Conservation (phyloP, 2,797 vertebrate species). For the Naso thynnoides region DNA sequence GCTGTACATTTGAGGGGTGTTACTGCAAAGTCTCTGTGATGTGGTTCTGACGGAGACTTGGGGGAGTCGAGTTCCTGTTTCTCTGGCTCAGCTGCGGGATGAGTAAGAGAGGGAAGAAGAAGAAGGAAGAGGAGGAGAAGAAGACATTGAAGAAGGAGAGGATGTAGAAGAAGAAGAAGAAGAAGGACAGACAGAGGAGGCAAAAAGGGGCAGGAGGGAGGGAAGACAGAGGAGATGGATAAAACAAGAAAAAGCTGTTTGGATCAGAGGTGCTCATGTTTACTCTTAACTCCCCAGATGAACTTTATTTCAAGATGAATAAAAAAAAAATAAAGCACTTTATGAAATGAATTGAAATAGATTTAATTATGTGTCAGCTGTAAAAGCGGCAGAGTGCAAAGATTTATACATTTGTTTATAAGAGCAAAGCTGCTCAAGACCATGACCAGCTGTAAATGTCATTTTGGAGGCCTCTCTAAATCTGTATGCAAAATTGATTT, state of each 20-base stretch:
- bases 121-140: conserved; percentile 3
- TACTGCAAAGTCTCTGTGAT: conserved; percentile 56
- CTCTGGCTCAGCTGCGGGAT: conserved; percentile 56
- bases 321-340: conserved; percentile 30
- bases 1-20: conserved; percentile 25
- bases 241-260: conserved; percentile 34
- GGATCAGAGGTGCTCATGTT: conserved; percentile 50
- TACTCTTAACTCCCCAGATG: conserved; percentile 43
- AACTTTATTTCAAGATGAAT: conserved; percentile 48
- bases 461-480: conserved; percentile 6
- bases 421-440: conserved; percentile 25
- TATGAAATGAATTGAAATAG: conserved; percentile 44
- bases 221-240: conserved; percentile 12
- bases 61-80: conserved; percentile 32
- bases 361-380: conserved; percentile 64
- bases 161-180: conserved; percentile 9
- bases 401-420: conserved; percentile 50
- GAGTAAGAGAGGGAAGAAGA: conserved; percentile 6
- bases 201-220: background rate
- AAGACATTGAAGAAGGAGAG: background rate
- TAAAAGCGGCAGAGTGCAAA: conserved; percentile 47
- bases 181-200: background rate
- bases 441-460: conserved; percentile 46
- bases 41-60: conserved; percentile 45
- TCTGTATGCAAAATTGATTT: conserved; percentile 23